Evolutionary conservation across 2,888 invertebrate species (phyloP).

Genomic region (Idaea dimidiata): DNA sequence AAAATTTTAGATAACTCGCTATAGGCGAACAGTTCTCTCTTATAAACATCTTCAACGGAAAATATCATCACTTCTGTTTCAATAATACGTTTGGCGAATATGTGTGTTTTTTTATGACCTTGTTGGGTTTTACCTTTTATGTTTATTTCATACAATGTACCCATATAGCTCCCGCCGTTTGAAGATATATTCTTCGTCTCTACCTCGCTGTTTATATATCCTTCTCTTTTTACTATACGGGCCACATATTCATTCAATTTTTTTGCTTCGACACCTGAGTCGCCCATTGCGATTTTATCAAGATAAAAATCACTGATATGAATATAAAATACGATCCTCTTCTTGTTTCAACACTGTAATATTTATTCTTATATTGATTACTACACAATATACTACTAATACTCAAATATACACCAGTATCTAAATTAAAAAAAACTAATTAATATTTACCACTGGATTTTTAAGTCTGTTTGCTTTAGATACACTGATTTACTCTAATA

Average conservation of each 20-base stretch:
- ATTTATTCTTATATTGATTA: no score
- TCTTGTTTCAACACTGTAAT: no score
- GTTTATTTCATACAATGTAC: constrained; percentile 42
- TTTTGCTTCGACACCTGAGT: no score
- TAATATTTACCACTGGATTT: no score
- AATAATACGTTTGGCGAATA: constrained; percentile 54
- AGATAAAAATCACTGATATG: no score
- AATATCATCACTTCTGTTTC: constrained; percentile 37
- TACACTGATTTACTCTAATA: no score
- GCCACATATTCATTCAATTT: constrained; percentile 20
- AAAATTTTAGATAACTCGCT: constrained; percentile 42
- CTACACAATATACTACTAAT: no score
- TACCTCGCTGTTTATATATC: constrained; percentile 32
- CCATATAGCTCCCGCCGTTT: constrained; percentile 46
- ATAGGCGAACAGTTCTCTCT: constrained; percentile 47
- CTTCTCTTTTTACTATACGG: constrained; percentile 33
- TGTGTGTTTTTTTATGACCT: constrained; percentile 34
- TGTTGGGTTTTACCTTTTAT: constrained; percentile 36
- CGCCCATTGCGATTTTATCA: no score
- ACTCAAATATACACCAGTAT: no score
- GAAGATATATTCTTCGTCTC: constrained; percentile 33
- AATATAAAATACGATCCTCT: no score
- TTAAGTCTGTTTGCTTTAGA: no score
- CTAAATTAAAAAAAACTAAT: no score
- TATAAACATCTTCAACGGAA: constrained; percentile 39